Evolutionary conservation across 2,797 vertebrate species (phyloP), one percentile per base, ranked within the genome.

Genomic region (Danio albolineatus): DNA sequence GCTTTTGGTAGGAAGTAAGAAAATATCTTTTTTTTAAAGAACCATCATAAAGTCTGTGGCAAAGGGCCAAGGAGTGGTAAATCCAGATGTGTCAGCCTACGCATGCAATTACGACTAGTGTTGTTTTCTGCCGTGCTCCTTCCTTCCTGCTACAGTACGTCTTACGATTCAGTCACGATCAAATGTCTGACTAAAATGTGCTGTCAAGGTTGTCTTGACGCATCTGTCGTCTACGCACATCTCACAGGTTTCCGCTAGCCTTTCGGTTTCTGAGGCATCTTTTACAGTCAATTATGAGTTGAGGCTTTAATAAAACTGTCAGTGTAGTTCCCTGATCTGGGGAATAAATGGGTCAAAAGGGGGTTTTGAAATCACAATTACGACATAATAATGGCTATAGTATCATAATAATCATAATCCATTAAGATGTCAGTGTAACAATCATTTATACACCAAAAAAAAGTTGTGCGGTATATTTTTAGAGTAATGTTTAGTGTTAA

Each of bases 41-140:
- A 76, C 21, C 61, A 81, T 69, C 16, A 65, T 76, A 81, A 82
- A 83, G 73, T 61, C 78, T 88, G 89, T 81, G 83, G 86, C 84
- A 12, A 72, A 75, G 69, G 60, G 90, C 88, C 86, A 90, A 80
- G 2, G 56, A 86, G 82, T 85, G 82, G 84, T 92, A 89, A 93
- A 92, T 93, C 91, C 91, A 91, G 83, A 93, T 89, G 86, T 89
- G 86, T 92, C 90, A 90, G 90, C 92, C 91, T 90, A 92, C 88
- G 85, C 92, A 79, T 86, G 89, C 89, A 91, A 91, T 93, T 92
- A 92, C 89, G 90, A 88, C 77, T 80, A 84, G 89, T 83, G 85
- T 83, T 75, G 80, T 85, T 89, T 90, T 90, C 89, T 87, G 71
- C 84, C 81, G 78, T 46, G 7, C 77, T 71, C 80, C 85, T 82